Evolutionary conservation across 2,113 vertebrate genomes (phyloP).

Genomic region (Tetrax tetrax): DNA sequence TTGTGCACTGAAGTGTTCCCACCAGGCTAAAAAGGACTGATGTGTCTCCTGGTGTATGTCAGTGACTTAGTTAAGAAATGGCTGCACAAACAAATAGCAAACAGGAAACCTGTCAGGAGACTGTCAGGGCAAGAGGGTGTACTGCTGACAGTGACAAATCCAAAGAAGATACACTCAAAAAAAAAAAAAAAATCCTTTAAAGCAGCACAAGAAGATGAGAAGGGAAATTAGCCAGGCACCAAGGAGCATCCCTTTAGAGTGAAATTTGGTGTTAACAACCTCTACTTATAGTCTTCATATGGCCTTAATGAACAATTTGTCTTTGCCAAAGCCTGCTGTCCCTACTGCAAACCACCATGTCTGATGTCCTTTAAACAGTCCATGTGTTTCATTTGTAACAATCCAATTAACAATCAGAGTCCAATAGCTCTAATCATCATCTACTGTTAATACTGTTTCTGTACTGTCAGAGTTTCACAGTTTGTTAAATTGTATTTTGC

Average conservation of each 20-base stretch:
- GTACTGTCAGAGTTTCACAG: background rate
- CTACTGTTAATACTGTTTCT: slow-evolving; percentile 44
- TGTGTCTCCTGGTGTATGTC: background rate
- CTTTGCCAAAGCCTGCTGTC: slow-evolving; percentile 44
- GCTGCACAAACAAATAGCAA: slow-evolving; percentile 1
- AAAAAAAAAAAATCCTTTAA: background rate
- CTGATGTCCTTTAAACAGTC: slow-evolving; percentile 66
- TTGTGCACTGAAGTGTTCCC: background rate
- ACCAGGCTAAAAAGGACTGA: background rate
- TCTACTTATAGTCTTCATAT: slow-evolving; percentile 27
- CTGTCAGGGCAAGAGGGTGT: background rate
- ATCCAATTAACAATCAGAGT: slow-evolving; percentile 38
- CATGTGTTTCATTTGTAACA: slow-evolving; percentile 38
- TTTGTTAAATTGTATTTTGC: slow-evolving; percentile 15
- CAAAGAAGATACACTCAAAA: background rate
- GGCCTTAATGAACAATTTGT: slow-evolving; percentile 56
- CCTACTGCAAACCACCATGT: slow-evolving; percentile 27
- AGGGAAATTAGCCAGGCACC: slow-evolving; percentile 36
- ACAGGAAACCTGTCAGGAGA: background rate
- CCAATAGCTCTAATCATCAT: slow-evolving; percentile 36
- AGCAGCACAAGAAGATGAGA: background rate
- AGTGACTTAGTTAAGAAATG: background rate
- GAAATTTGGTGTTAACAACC: slow-evolving; percentile 25
- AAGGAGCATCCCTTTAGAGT: background rate
- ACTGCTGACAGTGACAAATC: background rate